Evolutionary conservation across 2,797 vertebrate species (phyloP), one percentile per base, ranked within the genome.

Genomic region (Gila robusta): DNA sequence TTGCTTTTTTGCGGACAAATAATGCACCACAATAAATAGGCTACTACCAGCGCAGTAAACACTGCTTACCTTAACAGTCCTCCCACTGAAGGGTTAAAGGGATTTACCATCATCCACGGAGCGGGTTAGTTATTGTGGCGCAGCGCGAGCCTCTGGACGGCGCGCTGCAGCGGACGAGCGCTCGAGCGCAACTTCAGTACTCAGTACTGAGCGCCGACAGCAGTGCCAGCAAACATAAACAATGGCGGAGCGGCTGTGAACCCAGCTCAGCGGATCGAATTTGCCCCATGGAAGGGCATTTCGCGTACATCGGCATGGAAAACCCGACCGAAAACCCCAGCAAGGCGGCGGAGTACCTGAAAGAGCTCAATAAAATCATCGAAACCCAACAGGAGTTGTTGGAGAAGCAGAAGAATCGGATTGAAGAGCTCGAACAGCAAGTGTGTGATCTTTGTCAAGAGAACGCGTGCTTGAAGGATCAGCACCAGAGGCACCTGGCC

Each of bases 351-450:
- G 98, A 97, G 94, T 97, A 96, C 88, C 96, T 99, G 11, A 95
- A 95, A 94, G 98, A 99, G 95, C 98, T 99, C 83, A 98, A 97
- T 90, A 97, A 96, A 87, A 98, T 99, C 86, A 98, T 99, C 78
- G 97, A 98, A 93, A 97, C 97, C 62, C 98, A 99, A 93, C 98
- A 97, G 94, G 97, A 95, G 94, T 96, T 98, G 91, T 93, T 99
- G 94, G 97, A 97, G 94, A 97, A 96, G 92, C 97, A 98, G 94
- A 96, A 96, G 94, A 93, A 92, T 91, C 95, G 98, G 88, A 98
- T 99, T 26, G 97, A 97, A 23, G 97, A 98, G 94, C 97, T 99
- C 90, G 97, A 99, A 96, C 96, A 94, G 93, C 98, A 97, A 95
- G 97, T 99, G 94, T 96, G 96, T 88, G 96, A 96, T 91, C 95